A percentile compares a stretch with the other conserved stretches of the same genome.
These are phyloP conservation scores for Cataglyphis rosenhaueri DNA, from an alignment of 2,888 invertebrate genomes.

Conservation along the genomic window DNA sequence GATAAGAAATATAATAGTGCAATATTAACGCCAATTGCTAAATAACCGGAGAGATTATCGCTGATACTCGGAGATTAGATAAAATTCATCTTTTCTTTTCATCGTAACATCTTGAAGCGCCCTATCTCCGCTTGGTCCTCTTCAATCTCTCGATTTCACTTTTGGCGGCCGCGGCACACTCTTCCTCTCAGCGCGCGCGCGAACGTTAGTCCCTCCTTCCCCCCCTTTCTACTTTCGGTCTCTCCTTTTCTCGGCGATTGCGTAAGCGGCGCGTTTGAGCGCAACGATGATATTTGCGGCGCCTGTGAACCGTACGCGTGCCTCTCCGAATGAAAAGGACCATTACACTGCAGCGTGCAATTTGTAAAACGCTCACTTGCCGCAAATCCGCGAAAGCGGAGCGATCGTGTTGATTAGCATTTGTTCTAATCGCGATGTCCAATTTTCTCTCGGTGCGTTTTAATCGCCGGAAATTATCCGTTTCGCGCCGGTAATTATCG, in stretches of 20 bases:
- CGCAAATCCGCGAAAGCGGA: conserved; percentile 48
- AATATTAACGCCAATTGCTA: neutral
- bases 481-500: neutral
- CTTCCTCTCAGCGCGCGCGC: conserved; percentile 35
- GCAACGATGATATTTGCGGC: conserved; percentile 40
- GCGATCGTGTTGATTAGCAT: conserved; percentile 16
- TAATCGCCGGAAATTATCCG: neutral
- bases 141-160: conserved; percentile 79
- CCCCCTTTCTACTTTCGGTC: conserved; percentile 42
- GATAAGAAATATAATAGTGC: neutral
- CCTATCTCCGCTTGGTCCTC: conserved; percentile 68
- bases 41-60: conserved; percentile 15
- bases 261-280: conserved; percentile 59
- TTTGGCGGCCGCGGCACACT: conserved; percentile 77
- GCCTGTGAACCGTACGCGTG: conserved; percentile 46
- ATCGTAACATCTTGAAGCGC: conserved; percentile 57
- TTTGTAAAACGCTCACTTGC: conserved; percentile 28
- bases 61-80: neutral
- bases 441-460: conserved; percentile 4
- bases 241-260: conserved; percentile 56
- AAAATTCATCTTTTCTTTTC: conserved; percentile 63
- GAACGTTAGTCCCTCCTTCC: neutral
- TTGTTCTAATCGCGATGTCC: neutral
- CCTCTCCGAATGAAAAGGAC: conserved; percentile 23
- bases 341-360: conserved; percentile 36